Percentiles rank a stretch among this genome's conserved stretches.
phyloP scores from a whole-genome alignment of 2,888 invertebrate species.

The Microdon myrmicae region DNA sequence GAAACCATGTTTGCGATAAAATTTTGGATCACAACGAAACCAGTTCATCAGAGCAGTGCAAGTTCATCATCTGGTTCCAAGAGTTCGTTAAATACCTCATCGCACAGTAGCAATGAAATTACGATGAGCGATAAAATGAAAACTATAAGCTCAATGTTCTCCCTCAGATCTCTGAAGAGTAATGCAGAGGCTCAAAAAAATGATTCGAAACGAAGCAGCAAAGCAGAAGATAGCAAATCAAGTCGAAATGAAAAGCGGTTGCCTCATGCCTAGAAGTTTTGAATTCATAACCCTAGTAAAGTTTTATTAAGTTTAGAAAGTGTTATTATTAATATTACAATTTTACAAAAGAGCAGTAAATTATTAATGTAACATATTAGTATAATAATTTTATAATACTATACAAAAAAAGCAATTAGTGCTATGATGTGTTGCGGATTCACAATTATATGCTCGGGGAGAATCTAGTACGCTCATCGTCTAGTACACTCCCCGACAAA shows the following conservation, averaged over 20 bases:
- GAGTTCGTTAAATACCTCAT: constrained; percentile 59
- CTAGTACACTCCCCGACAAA: no score
- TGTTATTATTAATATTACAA: no score
- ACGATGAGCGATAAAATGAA: constrained; percentile 59
- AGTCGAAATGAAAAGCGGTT: constrained; percentile 18
- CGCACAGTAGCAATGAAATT: constrained; percentile 58
- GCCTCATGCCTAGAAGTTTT: no score
- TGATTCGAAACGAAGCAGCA: constrained; percentile 4
- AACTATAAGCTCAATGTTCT: constrained; percentile 64
- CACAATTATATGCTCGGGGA: no score
- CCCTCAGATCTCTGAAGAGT: constrained; percentile 57
- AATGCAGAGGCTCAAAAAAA: constrained; percentile 5
- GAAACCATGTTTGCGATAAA: constrained; percentile 79
- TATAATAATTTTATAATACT: no score
- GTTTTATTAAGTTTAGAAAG: no score
- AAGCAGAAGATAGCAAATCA: constrained; percentile 16
- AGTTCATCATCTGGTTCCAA: constrained; percentile 57
- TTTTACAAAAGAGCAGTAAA: no score
- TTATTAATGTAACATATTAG: no score
- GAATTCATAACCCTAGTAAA: no score
- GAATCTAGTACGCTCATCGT: no score
- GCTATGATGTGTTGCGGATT: no score
- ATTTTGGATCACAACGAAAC: constrained; percentile 79
- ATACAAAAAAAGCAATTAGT: no score
- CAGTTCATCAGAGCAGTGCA: constrained; percentile 67